Evolutionary conservation across 2,888 invertebrate genomes (phyloP), one percentile per base, ranked within the genome.

Genomic region (Pristionchus entomophagus): DNA sequence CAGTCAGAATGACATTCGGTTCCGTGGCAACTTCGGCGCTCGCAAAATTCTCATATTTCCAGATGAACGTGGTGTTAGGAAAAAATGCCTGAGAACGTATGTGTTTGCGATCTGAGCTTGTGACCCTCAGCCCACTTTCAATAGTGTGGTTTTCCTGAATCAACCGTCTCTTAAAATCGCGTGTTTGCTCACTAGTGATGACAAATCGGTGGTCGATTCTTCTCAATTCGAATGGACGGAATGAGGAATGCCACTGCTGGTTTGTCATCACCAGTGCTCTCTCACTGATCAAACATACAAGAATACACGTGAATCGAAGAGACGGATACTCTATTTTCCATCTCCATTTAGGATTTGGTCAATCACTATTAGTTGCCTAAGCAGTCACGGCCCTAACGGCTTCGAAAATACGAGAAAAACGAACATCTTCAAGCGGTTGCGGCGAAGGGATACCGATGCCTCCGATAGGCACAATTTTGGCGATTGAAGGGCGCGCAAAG

Each of bases 1-100:
- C 45, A 6, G n/a, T 26, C n/a, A 82, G 17, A 14, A 82, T 22
- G 0, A 82, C 59, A 41, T 82, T 82, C 1, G 10, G 14, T 0
- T 59, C 26, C 29, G 38, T 56, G 6, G 38, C 6, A 2, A 19
- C 41, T 38, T 82, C 35, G 8, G 19, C 14, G 0, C 12, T 45
- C 1, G 82, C 35, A 41, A 82, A 82, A 26, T 17, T 41, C 38
- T 82, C 82, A 38, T 82, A 82, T 38, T 82, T 82, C 82, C 82
- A 82, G 38, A 82, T 59, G 59, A 82, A 82, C 12, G 82, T 82
- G n/a, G 59, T 59, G 22, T 82, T 17, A n/a, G 59, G 82, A 26
- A 82, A 59, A 0, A 26, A 49, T 0, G 82, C n/a, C n/a, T n/a
- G n/a, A n/a, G 8, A 82, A 82, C 1, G 82, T 59, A 56, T 82